These are phyloP conservation scores for Drusus annulatus DNA, from an alignment of 1,140 invertebrate genomes.

Conservation along the genomic window DNA sequence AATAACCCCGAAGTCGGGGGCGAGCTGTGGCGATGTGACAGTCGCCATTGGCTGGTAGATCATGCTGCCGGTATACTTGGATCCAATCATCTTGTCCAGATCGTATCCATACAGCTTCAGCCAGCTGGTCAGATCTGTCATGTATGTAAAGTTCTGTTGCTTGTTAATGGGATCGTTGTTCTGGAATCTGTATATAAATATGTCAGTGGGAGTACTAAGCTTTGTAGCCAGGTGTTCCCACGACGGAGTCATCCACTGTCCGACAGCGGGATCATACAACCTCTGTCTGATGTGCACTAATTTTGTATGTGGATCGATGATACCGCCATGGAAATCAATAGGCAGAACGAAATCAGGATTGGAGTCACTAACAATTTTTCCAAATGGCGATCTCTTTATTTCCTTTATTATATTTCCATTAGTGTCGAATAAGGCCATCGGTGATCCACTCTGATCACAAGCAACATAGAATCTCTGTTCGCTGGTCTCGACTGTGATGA, in stretches of 20 bases:
- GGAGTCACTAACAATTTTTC: constrained; percentile 89
- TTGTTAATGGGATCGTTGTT: constrained; percentile 94
- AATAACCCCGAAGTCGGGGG: constrained; percentile 90
- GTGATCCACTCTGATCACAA: constrained; percentile 93
- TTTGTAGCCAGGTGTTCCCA: constrained; percentile 89
- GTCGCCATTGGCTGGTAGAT: constrained; percentile 84
- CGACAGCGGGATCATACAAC: constrained; percentile 93
- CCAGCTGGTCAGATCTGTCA: constrained; percentile 90
- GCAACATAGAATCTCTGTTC: constrained; percentile 92
- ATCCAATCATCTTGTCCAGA: constrained; percentile 87
- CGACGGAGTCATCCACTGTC: constrained; percentile 95
- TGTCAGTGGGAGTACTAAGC: constrained; percentile 87
- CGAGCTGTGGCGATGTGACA: constrained; percentile 83
- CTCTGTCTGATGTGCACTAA: constrained; percentile 88
- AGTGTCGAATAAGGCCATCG: constrained; percentile 90
- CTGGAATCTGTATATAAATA: constrained; percentile 92
- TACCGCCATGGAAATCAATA: constrained; percentile 93
- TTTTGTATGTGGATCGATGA: constrained; percentile 87
- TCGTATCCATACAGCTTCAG: constrained; percentile 91
- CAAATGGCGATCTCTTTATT: constrained; percentile 92
- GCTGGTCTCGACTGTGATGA: constrained; percentile 87
- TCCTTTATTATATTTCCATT: constrained; percentile 94
- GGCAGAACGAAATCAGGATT: constrained; percentile 93
- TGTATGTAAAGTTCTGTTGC: constrained; percentile 81
- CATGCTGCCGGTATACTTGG: constrained; percentile 81